Evolutionary conservation across 2,888 invertebrate species (phyloP), one percentile per base, ranked within the genome.

Genomic region (Hydriomena furcata): DNA sequence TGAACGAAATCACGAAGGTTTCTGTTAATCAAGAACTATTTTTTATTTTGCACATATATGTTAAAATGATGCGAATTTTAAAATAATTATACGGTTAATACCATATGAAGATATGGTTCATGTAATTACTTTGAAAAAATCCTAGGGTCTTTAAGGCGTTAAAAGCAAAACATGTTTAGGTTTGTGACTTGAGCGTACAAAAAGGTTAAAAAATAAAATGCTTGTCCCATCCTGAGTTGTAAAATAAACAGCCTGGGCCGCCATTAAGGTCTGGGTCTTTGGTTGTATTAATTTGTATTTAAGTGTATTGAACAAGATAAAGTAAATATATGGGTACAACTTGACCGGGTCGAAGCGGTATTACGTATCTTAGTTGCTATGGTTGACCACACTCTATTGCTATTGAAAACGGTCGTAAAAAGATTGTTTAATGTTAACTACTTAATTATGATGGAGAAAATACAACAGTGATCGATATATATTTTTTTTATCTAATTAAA

Each of bases 211-310:
- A 79, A 81, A 79, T 71, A 72, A 83, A 79, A 70, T 71, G 61
- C 79, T 59, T 83, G 88, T 85, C 79, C 79, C 86, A 79, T 79
- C 79, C 66, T 65, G 79, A 88, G 88, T 85, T 89, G 89, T 89
- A 84, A 88, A 89, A 88, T 89, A 90, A 89, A 90, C 88, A 90
- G 79, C 76, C 80, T 69, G 66, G 69, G 65, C 75, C 73, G 80
- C 89, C 85, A 87, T 90, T 87, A 89, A 82, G 86, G 73, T 64
- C 79, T 78, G 81, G 80, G 80, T 81, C 85, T 81, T 76, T 69
- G 81, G 74, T 82, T 89, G 89, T 89, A 90, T 90, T 90, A 90
- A 90, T 90, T 90, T 90, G 89, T 90, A 89, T 90, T 90, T 87
- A 90, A 89, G 89, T 88, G 88, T 89, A 89, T 84, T 86, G 85